Percentiles rank a stretch among this genome's conserved stretches.
Evolutionary conservation across 2,797 vertebrate species (phyloP).

Genomic region (Alca torda): DNA sequence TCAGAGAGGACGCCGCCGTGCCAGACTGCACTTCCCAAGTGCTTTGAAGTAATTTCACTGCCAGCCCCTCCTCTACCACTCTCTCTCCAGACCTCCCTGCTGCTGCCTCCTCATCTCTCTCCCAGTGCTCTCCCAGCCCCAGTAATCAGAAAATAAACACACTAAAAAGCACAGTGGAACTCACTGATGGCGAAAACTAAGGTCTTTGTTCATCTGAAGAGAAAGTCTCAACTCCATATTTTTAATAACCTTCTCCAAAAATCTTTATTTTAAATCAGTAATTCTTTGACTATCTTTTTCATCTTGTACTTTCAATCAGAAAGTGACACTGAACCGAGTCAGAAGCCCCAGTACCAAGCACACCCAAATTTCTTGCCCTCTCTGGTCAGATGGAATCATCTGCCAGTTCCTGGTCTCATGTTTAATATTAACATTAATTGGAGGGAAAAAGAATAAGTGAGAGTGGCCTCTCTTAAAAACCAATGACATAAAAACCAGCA

Average conservation of each 20-base stretch:
- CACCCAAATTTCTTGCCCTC: neutral
- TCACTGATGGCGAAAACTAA: neutral
- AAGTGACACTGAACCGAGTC: neutral
- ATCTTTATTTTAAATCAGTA: neutral
- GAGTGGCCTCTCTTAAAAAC: neutral
- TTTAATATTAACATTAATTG: neutral
- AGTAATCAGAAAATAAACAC: neutral
- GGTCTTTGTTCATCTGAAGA: neutral
- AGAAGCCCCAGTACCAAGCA: neutral
- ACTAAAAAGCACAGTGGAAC: neutral
- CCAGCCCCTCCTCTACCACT: neutral
- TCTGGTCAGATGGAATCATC: neutral
- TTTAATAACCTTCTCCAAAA: neutral
- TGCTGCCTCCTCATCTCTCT: neutral
- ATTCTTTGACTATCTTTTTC: neutral
- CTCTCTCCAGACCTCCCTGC: neutral
- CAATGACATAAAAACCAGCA: neutral
- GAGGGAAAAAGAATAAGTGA: neutral
- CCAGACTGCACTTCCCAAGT: neutral
- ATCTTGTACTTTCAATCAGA: neutral
- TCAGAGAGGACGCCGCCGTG: neutral
- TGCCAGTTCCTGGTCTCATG: neutral
- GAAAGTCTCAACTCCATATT: neutral
- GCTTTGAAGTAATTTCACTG: neutral
- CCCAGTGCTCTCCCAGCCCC: accelerated